Evolutionary conservation across 2,888 invertebrate species (phyloP).

Genomic region (Atrina japonica): DNA sequence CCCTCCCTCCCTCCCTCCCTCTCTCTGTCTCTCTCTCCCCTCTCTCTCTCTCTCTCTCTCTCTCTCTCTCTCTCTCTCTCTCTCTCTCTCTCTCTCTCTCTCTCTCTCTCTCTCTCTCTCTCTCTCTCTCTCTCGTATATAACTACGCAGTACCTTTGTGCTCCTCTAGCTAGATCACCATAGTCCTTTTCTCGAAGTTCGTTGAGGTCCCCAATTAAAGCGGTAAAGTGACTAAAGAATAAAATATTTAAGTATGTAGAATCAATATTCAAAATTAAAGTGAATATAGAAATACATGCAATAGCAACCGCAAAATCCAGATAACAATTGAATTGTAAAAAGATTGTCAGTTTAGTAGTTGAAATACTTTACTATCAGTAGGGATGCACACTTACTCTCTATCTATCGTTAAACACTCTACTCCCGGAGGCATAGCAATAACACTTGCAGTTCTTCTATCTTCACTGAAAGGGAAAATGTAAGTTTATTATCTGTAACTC

Average conservation of each 20-base stretch:
- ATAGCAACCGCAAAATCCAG: no score
- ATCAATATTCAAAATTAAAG: no score
- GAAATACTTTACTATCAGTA: no score
- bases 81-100: conserved; percentile 48
- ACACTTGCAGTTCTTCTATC: conserved; percentile 94
- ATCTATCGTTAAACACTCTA: conserved; percentile 92
- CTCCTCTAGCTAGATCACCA: conserved; percentile 84
- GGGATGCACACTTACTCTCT: conserved; percentile 88
- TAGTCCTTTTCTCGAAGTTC: conserved; percentile 89
- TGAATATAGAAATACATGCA: no score
- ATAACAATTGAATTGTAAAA: no score
- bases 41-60: conserved; percentile 55
- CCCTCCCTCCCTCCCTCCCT: no score
- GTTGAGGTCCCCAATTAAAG: conserved; percentile 90
- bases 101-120: conserved; percentile 27
- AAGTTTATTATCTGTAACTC: no score
- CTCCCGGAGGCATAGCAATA: conserved; percentile 91
- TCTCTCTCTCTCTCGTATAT: no score
- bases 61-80: conserved; percentile 34
- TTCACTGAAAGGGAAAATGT: conserved; percentile 81
- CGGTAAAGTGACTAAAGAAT: conserved; percentile 86
- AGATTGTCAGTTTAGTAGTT: no score
- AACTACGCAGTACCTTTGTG: conserved; percentile 78
- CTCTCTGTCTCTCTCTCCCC: no score
- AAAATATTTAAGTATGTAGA: no score